Percentiles rank a stretch among this genome's conserved stretches.
phyloP scores from a whole-genome alignment of 2,113 vertebrate genomes.

The Peucedramus taeniatus region DNA sequence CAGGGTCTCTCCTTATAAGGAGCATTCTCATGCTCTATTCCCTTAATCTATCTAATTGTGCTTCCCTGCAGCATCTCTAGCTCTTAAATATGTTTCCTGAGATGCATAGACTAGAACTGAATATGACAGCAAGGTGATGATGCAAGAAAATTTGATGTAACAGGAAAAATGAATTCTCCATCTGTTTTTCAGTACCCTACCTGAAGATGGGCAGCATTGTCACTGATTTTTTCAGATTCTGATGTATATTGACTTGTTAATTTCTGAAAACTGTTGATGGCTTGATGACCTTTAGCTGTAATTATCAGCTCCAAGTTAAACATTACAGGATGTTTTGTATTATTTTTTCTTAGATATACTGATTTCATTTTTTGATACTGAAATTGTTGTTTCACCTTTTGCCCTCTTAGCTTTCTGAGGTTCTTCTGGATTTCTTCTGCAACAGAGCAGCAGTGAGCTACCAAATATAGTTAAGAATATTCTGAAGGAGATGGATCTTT shows the following conservation, averaged over 20 bases:
- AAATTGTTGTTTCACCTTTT: not conserved
- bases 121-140: not conserved
- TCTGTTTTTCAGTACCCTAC: not conserved
- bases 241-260: not conserved
- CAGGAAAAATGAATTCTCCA: not conserved
- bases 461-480: not conserved
- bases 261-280: not conserved
- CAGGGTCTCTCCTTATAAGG: not conserved
- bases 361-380: not conserved
- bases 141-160: not conserved
- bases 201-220: rapidly evolving
- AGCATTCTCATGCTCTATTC: rapidly evolving
- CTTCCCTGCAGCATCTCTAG: not conserved
- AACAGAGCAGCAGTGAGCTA: not conserved
- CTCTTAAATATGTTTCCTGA: not conserved
- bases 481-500: not conserved
- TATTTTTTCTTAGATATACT: not conserved
- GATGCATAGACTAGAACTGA: not conserved
- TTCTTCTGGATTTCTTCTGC: not conserved
- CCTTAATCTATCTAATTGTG: not conserved
- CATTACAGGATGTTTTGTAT: not conserved
- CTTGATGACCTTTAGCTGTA: not conserved
- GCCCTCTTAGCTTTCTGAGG: not conserved
- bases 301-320: not conserved
- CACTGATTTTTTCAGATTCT: not conserved